phyloP scores from a whole-genome alignment of 1,140 invertebrate genomes.

The Drosophila orena region DNA sequence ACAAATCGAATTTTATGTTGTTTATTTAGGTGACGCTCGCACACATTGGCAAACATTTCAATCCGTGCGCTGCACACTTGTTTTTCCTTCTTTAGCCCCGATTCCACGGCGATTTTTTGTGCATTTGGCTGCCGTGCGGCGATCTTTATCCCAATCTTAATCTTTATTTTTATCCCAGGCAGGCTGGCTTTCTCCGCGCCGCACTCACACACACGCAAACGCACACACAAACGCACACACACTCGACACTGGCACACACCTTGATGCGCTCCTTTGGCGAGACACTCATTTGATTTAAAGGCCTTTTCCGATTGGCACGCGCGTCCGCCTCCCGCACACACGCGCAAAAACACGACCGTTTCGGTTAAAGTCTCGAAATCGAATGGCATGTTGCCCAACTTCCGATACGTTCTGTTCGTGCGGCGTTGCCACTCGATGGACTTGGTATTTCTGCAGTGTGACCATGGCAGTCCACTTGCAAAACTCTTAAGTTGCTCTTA shows the following conservation, averaged over 20 bases:
- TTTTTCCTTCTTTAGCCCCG: conserved; percentile 26
- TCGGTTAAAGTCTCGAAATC: conserved; percentile 7
- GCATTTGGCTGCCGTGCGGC: not conserved
- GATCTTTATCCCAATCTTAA: conserved; percentile 6
- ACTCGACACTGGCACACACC: conserved; percentile 14
- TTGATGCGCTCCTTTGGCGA: conserved; percentile 15
- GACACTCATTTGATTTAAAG: conserved; percentile 22
- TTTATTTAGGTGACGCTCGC: conserved; percentile 22
- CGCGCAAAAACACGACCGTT: conserved; percentile 18
- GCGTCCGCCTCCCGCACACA: conserved; percentile 28
- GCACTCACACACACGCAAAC: not conserved
- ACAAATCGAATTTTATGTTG: conserved; percentile 30
- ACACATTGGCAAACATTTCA: conserved; percentile 28
- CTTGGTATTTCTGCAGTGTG: no score
- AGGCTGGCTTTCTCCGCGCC: conserved; percentile 25
- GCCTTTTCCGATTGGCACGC: conserved; percentile 38
- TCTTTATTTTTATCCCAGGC: not conserved
- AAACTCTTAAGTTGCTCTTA: no score
- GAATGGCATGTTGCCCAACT: not conserved
- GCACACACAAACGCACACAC: conserved; percentile 7
- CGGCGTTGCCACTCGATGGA: no score
- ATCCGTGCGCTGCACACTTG: conserved; percentile 39
- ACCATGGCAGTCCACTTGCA: no score
- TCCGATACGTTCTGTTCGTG: no score
- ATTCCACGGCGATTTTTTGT: conserved; percentile 19